phyloP scores from a whole-genome alignment of 2,113 vertebrate genomes.

The Pyxicephalus adspersus region DNA sequence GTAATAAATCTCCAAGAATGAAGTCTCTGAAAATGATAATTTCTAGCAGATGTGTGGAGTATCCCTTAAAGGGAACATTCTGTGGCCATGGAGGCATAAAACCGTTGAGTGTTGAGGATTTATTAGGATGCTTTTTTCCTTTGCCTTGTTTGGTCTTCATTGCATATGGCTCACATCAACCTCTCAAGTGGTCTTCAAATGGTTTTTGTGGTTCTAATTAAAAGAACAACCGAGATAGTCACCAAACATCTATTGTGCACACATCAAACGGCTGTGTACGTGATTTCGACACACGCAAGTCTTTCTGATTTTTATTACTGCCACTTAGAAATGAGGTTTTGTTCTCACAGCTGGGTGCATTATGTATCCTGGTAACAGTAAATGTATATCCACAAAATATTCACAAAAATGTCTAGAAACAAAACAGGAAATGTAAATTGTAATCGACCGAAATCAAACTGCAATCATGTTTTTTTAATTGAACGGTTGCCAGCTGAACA shows the following conservation, averaged over 20 bases:
- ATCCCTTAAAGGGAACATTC: neutral
- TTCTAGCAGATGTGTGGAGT: neutral
- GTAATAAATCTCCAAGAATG: too few species aligned
- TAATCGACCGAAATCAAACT: neutral
- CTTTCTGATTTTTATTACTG: slow-evolving; percentile 1
- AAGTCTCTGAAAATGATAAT: too few species aligned
- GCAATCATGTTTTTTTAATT: neutral
- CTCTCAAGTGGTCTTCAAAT: slow-evolving; percentile 35
- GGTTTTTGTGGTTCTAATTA: slow-evolving; percentile 19
- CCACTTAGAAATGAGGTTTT: slow-evolving; percentile 23
- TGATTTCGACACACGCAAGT: neutral
- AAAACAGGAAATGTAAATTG: slow-evolving; percentile 7
- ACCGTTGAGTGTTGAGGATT: slow-evolving; percentile 24
- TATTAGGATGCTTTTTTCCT: neutral
- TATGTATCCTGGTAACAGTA: neutral
- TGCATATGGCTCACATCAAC: slow-evolving; percentile 4
- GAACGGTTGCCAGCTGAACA: neutral
- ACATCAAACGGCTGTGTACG: slow-evolving; percentile 24
- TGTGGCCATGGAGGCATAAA: neutral
- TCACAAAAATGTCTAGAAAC: neutral
- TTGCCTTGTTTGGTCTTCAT: slow-evolving; percentile 20
- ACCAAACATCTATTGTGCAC: slow-evolving; percentile 10
- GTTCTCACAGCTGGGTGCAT: slow-evolving; percentile 25
- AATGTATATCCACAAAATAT: neutral
- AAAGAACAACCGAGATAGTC: slow-evolving; percentile 12